Conservation (phyloP, 2,797 vertebrate species). For the Brotula barbata region DNA sequence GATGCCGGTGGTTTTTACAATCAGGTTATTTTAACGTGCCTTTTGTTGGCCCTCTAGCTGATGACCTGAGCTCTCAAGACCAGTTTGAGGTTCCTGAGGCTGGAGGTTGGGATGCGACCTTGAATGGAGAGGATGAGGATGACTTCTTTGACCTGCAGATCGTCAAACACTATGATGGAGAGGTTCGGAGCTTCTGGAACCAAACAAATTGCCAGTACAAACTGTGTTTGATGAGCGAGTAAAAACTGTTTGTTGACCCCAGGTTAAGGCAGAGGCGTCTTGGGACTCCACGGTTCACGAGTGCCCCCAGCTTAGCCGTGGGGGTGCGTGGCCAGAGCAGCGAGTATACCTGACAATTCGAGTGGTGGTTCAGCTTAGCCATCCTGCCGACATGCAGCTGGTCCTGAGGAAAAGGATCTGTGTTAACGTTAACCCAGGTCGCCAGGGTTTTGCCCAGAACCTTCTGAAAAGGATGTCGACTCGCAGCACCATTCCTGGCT, state of each 20-base stretch:
- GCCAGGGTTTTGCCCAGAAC: constrained; percentile 93
- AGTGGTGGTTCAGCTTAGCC: constrained; percentile 87
- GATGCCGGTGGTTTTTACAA: not conserved
- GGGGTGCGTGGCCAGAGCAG: constrained; percentile 77
- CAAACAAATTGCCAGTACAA: too few species aligned
- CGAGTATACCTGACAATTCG: constrained; percentile 90
- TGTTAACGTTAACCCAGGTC: too few species aligned
- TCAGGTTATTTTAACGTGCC: not conserved
- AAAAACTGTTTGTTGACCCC: constrained; percentile 13
- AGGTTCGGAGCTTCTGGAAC: too few species aligned
- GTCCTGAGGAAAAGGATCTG: constrained; percentile 92
- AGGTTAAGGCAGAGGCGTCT: constrained; percentile 93
- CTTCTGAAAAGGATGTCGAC: constrained; percentile 92
- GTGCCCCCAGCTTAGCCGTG: constrained; percentile 88
- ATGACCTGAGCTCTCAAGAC: constrained; percentile 87
- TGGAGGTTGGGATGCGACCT: constrained; percentile 86
- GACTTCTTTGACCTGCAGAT: constrained; percentile 94
- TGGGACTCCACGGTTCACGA: constrained; percentile 95
- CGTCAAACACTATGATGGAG: constrained; percentile 71
- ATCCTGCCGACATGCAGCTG: constrained; percentile 92
- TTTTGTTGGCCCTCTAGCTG: constrained; percentile 72
- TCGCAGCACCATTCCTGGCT: constrained; percentile 88
- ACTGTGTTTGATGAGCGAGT: not conserved
- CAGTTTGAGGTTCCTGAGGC: constrained; percentile 85
- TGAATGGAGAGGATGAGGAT: constrained; percentile 87